Evolutionary conservation across 1,140 invertebrate species (phyloP), one percentile per base, ranked within the genome.

Genomic region (Orussus abietinus): DNA sequence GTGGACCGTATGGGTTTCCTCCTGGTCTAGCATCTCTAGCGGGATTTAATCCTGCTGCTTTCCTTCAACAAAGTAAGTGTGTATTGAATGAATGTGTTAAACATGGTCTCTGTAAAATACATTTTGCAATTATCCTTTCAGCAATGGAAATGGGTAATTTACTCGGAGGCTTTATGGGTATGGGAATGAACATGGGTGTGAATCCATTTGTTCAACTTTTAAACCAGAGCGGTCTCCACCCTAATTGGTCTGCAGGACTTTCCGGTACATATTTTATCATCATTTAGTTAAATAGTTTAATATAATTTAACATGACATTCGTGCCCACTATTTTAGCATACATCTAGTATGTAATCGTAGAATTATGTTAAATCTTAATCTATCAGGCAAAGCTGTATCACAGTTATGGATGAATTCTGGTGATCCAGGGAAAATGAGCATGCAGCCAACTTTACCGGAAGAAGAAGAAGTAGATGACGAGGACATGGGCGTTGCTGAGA

Each of bases 401-500:
- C 76, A 78, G 14, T 65, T 78, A 59, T 80, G 77, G 78, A 77
- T 76, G 72, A 76, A 77, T 51, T 45, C 70, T 18, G 68, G 62
- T 45, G 67, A 76, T 58, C 63, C 64, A n/a, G 62, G 44, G 5
- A 69, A 74, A 53, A 57, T 66, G 49, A 51, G 59, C 41, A 72
- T 75, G 54, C 68, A 64, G 37, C 52, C 63, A 20, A 57, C 54
- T 31, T 44, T 66, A 44, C 69, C 67, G 35, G 82, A 88, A 53
- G 85, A 88, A 52, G 90, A 93, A 55, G 90, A 92, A 57, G 88
- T 83, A 3, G 93, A 97, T 48, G 94, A 97, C 55, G 94, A 99
- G 67, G 92, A 96, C 57, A 86, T 98, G 79, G 93, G 92, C 11
- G 91, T 96, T 19, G 94, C 94, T 1, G 96, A 98, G 75, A 98